These are phyloP conservation scores for Collichthys lucidus DNA, from an alignment of 2,113 vertebrate genomes.

Conservation along the genomic window DNA sequence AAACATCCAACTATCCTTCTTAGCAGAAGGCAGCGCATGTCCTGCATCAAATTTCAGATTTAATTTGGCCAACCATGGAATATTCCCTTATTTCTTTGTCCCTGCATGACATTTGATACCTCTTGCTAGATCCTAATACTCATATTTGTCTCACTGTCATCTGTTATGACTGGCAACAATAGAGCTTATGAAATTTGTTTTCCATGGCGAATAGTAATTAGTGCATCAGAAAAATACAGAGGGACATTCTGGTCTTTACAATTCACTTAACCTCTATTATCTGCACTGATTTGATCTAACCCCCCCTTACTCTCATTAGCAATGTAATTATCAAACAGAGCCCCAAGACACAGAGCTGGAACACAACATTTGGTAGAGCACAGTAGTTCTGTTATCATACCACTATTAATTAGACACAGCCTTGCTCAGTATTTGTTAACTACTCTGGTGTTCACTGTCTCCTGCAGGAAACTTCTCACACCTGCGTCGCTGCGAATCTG, in stretches of 20 bases:
- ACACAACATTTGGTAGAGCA: conserved; percentile 49
- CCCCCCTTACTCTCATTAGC: conserved; percentile 58
- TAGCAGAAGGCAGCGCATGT: background rate
- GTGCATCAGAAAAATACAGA: conserved; percentile 39
- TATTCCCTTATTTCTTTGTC: conserved; percentile 30
- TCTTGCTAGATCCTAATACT: background rate
- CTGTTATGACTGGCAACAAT: conserved; percentile 31
- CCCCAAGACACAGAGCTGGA: conserved; percentile 53
- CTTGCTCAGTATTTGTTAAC: conserved; percentile 43
- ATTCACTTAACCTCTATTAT: conserved; percentile 70
- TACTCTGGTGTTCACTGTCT: conserved; percentile 25
- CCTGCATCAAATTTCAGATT: conserved; percentile 34
- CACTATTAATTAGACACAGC: conserved; percentile 59
- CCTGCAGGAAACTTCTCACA: conserved; percentile 16
- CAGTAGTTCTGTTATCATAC: conserved; percentile 44
- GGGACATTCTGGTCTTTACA: conserved; percentile 55
- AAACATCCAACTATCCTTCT: conserved; percentile 24
- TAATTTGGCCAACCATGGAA: background rate
- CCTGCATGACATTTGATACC: conserved; percentile 13
- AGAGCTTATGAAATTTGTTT: conserved; percentile 24
- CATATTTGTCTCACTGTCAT: conserved; percentile 8
- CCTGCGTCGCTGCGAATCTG: conserved; percentile 5
- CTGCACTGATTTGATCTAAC: conserved; percentile 59
- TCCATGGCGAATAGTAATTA: conserved; percentile 42
- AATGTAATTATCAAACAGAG: conserved; percentile 70